These are phyloP conservation scores for Bovichtus diacanthus DNA, from an alignment of 2,797 vertebrate species.

Conservation along the genomic window DNA sequence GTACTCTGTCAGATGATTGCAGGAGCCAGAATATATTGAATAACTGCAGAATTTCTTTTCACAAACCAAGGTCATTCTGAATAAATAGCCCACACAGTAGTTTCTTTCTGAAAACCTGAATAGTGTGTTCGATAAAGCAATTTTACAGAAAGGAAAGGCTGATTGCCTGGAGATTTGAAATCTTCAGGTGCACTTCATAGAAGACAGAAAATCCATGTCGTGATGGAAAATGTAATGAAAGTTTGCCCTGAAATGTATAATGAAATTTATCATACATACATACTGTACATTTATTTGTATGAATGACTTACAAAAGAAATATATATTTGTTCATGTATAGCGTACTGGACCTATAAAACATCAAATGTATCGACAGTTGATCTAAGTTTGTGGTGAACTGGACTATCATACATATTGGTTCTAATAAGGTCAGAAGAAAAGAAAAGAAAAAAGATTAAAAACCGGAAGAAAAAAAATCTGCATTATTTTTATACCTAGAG, in stretches of 20 bases:
- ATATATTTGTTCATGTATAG: not conserved
- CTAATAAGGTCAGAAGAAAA: not conserved
- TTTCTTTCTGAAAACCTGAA: conserved; percentile 33
- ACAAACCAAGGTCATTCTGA: conserved; percentile 58
- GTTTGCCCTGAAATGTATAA: not conserved
- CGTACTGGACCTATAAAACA: no score
- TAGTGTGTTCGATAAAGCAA: conserved; percentile 31
- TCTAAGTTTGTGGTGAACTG: not conserved
- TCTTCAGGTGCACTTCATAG: not conserved
- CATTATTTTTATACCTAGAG: no score
- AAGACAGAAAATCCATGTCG: not conserved
- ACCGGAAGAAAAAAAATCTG: not conserved
- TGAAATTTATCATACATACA: no score
- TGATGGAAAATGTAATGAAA: not conserved
- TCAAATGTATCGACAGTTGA: not conserved
- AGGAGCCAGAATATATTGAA: conserved; percentile 5
- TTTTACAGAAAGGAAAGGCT: conserved; percentile 10
- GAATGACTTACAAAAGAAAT: not conserved
- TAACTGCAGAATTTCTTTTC: conserved; percentile 18
- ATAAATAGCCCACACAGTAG: conserved; percentile 29
- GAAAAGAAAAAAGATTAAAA: no score
- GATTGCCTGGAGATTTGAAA: conserved; percentile 45
- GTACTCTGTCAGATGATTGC: not conserved
- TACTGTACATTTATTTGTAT: not conserved
- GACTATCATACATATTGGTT: not conserved